Conservation (phyloP, 2,113 vertebrate genomes). For the Malurus elegans region DNA sequence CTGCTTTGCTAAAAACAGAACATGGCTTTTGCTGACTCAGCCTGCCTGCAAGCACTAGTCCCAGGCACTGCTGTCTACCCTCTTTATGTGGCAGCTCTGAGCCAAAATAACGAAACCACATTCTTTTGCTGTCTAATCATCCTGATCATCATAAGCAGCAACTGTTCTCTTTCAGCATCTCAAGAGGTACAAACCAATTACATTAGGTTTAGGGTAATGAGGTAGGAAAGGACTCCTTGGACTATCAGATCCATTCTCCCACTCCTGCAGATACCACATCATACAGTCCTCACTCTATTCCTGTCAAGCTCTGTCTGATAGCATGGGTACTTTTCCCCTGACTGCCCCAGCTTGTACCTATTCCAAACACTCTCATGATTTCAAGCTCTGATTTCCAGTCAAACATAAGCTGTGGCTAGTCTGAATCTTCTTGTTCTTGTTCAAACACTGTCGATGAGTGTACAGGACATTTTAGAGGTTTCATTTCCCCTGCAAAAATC, state of each 20-base stretch:
- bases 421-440: neutral
- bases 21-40: neutral
- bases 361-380: neutral
- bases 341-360: neutral
- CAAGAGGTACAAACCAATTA: neutral
- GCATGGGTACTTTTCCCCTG: neutral
- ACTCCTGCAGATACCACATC: constrained; percentile 11
- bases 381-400: neutral
- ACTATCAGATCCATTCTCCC: neutral
- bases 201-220: constrained; percentile 10
- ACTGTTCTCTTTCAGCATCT: constrained; percentile 6
- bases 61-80: neutral
- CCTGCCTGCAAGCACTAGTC: neutral
- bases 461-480: neutral
- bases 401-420: neutral
- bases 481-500: neutral
- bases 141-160: neutral
- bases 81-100: neutral
- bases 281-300: neutral
- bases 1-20: neutral
- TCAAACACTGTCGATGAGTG: neutral
- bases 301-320: neutral
- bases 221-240: neutral
- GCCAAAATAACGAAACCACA: constrained; percentile 21
- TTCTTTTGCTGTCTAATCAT: constrained; percentile 18